phyloP scores from a whole-genome alignment of 2,888 invertebrate species.

The Ypsolopha scabrella region DNA sequence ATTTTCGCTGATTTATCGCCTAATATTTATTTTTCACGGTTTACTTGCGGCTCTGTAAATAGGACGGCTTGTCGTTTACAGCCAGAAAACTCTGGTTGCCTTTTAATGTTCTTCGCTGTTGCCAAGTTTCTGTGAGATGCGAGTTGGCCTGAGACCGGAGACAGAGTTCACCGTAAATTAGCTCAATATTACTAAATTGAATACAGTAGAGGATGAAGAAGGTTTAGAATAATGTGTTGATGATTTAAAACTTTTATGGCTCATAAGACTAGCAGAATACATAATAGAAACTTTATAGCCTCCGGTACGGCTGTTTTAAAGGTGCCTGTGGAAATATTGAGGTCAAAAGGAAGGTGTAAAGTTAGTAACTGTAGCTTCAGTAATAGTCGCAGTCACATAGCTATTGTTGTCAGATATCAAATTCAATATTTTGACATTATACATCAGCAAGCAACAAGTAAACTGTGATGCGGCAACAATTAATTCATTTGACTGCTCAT shows the following conservation, averaged over 20 bases:
- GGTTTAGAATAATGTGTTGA: constrained; percentile 21
- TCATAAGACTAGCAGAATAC: constrained; percentile 31
- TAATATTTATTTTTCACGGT: constrained; percentile 65
- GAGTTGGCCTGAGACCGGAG: constrained; percentile 4
- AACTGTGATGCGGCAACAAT: neutral
- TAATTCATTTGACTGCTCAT: neutral
- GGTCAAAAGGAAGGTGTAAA: constrained; percentile 4
- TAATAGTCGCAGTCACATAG: neutral
- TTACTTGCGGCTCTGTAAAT: constrained; percentile 43
- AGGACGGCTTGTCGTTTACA: constrained; percentile 27
- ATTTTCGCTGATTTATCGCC: constrained; percentile 60
- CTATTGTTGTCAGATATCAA: neutral
- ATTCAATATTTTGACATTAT: neutral
- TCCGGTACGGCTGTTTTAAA: constrained; percentile 26
- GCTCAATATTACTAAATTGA: constrained; percentile 3
- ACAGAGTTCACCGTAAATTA: constrained; percentile 6
- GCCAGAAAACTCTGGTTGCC: constrained; percentile 29
- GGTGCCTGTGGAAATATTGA: neutral
- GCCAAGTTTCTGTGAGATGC: constrained; percentile 1
- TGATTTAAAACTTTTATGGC: constrained; percentile 34
- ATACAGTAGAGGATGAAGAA: constrained; percentile 15
- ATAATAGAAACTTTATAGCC: constrained; percentile 49
- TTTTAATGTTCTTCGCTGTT: constrained; percentile 16
- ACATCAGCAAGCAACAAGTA: neutral
- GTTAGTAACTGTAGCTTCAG: neutral